Evolutionary conservation across 1,140 invertebrate species (phyloP).

Genomic region (Zaprionus ornatus): DNA sequence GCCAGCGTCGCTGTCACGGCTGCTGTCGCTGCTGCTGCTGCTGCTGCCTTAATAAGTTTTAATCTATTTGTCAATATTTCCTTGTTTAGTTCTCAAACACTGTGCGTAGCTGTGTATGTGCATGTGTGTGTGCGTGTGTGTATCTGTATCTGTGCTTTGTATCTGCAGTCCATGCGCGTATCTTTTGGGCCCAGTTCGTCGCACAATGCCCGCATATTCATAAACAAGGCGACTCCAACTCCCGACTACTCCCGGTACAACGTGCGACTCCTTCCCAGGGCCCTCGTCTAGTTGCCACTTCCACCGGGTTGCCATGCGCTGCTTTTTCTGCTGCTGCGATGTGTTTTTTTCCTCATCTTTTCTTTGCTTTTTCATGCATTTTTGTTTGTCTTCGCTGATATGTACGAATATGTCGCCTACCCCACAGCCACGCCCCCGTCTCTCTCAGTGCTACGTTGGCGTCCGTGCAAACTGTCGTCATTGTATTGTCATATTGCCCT

Average conservation of each 20-base stretch:
- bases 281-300: slow-evolving; percentile 63
- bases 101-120: slow-evolving; percentile 34
- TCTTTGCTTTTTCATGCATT: slow-evolving; percentile 38
- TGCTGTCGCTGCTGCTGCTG: slow-evolving; percentile 9
- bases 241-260: slow-evolving; percentile 9
- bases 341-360: slow-evolving; percentile 8
- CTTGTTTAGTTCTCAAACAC: slow-evolving; percentile 75
- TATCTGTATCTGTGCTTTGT: slow-evolving; percentile 34
- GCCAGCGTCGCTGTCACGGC: slow-evolving; percentile 1
- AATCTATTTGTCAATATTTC: slow-evolving; percentile 82
- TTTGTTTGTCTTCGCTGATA: slow-evolving; percentile 42
- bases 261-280: slow-evolving; percentile 21
- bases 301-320: slow-evolving; percentile 28
- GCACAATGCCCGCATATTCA: slow-evolving; percentile 74
- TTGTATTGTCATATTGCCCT: slow-evolving; percentile 52
- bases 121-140: slow-evolving; percentile 27
- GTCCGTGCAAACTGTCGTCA: slow-evolving; percentile 61
- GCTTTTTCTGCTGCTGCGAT: neutral
- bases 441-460: slow-evolving; percentile 11
- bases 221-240: slow-evolving; percentile 61
- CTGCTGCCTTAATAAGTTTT: slow-evolving; percentile 68
- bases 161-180: slow-evolving; percentile 32
- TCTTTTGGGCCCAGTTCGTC: slow-evolving; percentile 56
- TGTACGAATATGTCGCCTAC: slow-evolving; percentile 28
- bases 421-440: neutral